A percentile compares a stretch with the other conserved stretches of the same genome.
Conservation (phyloP, 2,888 invertebrate species). For the Girardia tigrina region DNA sequence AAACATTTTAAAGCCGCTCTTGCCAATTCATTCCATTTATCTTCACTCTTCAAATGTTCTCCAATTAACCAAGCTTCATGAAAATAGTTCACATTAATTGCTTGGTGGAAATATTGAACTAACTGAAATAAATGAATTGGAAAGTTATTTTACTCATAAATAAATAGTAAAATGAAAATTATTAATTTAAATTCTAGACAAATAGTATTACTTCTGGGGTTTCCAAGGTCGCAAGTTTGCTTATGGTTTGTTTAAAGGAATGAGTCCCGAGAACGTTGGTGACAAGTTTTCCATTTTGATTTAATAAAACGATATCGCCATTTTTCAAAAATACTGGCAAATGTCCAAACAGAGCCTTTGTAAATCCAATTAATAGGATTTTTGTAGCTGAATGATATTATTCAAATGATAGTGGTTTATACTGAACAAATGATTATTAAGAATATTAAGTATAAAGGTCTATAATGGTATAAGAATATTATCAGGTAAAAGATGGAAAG, state of each 20-base stretch:
- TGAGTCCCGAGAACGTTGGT: conserved; percentile 61
- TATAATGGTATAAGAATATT: no score
- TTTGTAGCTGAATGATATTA: conserved; percentile 53
- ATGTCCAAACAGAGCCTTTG: conserved; percentile 65
- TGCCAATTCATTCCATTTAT: conserved; percentile 61
- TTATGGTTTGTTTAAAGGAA: conserved; percentile 38
- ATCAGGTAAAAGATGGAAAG: no score
- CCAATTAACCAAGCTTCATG: conserved; percentile 54
- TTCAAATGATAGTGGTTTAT: not conserved
- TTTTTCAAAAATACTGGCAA: conserved; percentile 70
- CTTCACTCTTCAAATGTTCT: conserved; percentile 59
- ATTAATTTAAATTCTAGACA: no score
- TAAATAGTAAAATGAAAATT: no score
- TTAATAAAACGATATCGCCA: conserved; percentile 68
- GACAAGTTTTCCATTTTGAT: conserved; percentile 62
- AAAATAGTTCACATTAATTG: conserved; percentile 46
- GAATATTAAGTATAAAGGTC: no score
- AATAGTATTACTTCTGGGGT: conserved; percentile 32
- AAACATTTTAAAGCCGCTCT: conserved; percentile 65
- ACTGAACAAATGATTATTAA: no score
- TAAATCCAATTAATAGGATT: conserved; percentile 62
- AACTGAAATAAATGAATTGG: not conserved
- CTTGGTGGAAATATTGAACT: conserved; percentile 27
- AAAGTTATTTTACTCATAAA: not conserved
- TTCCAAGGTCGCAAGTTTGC: conserved; percentile 33